A percentile compares a stretch with the other conserved stretches of the same genome.
Evolutionary conservation across 2,888 invertebrate species (phyloP).

Genomic region (Plutella xylostella): DNA sequence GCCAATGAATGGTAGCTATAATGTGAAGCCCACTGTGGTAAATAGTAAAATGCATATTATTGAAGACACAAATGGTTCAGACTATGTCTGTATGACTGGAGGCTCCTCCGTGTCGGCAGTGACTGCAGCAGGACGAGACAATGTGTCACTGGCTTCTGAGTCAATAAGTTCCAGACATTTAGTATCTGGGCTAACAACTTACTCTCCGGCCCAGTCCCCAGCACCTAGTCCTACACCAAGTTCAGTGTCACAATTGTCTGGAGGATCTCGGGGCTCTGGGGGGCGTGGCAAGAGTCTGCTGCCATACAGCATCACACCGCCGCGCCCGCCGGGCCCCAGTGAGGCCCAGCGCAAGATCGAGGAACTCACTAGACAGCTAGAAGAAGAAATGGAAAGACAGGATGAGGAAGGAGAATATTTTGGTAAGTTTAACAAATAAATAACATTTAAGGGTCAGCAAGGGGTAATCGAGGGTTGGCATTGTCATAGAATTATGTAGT

Average conservation of each 20-base stretch:
- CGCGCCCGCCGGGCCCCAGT: conserved; percentile 88
- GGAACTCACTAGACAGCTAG: conserved; percentile 90
- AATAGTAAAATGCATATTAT: conserved; percentile 61
- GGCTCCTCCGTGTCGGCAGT: conserved; percentile 65
- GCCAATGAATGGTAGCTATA: conserved; percentile 44
- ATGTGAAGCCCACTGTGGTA: conserved; percentile 30
- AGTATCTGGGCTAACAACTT: conserved; percentile 53
- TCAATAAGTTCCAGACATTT: conserved; percentile 49
- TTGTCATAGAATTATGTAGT: too few species aligned
- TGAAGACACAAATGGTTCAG: conserved; percentile 81
- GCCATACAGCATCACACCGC: conserved; percentile 90
- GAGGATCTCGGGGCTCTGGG: conserved; percentile 69
- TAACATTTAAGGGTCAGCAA: too few species aligned
- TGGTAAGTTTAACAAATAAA: conserved; percentile 81
- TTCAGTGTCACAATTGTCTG: conserved; percentile 71
- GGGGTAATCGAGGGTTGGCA: too few species aligned
- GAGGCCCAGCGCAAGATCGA: conserved; percentile 95
- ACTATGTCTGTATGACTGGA: conserved; percentile 90
- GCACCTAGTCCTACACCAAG: conserved; percentile 76
- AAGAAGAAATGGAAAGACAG: conserved; percentile 95
- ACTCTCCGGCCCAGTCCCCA: conserved; percentile 67
- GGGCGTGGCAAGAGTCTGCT: conserved; percentile 75
- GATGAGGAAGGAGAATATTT: conserved; percentile 97
- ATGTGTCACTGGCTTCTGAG: conserved; percentile 47
- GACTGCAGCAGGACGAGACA: conserved; percentile 56